Evolutionary conservation across 2,797 vertebrate genomes (phyloP).

Genomic region (Esox masquinongy): DNA sequence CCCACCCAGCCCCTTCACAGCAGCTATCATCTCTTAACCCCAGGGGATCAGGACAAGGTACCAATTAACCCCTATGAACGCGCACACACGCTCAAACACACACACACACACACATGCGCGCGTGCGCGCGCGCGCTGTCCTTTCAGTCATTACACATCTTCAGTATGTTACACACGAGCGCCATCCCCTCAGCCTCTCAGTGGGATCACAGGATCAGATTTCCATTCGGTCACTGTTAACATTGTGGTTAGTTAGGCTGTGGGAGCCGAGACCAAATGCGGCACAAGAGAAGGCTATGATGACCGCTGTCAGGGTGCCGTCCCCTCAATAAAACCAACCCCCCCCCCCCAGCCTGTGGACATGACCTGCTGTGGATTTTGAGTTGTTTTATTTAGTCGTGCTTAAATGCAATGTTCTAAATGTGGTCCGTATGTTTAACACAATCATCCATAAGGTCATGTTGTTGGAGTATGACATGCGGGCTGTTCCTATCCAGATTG

Average conservation of each 20-base stretch:
- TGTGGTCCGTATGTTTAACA: conserved; percentile 43
- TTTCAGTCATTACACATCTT: no score
- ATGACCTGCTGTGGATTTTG: conserved; percentile 40
- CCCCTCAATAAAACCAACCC: no score
- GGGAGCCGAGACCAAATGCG: no score
- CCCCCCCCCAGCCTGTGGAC: neutral
- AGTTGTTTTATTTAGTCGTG: conserved; percentile 51
- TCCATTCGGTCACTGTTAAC: no score
- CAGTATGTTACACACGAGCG: no score
- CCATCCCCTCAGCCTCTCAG: no score
- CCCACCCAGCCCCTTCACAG: conserved; percentile 29
- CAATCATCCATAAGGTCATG: conserved; percentile 49
- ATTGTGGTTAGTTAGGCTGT: no score
- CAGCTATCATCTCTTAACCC: conserved; percentile 35
- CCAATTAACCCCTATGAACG: conserved; percentile 46
- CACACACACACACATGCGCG: conserved; percentile 21
- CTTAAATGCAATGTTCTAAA: conserved; percentile 56
- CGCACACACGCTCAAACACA: neutral
- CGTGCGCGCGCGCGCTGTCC: neutral
- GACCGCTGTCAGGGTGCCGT: no score
- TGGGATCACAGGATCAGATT: no score
- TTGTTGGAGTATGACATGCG: no score
- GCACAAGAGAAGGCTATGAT: no score
- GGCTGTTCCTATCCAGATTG: neutral
- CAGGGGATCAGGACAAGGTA: conserved; percentile 41